Percentiles rank a stretch among this genome's conserved stretches.
phyloP scores from a whole-genome alignment of 2,888 invertebrate genomes.

The Colletes collaris region DNA sequence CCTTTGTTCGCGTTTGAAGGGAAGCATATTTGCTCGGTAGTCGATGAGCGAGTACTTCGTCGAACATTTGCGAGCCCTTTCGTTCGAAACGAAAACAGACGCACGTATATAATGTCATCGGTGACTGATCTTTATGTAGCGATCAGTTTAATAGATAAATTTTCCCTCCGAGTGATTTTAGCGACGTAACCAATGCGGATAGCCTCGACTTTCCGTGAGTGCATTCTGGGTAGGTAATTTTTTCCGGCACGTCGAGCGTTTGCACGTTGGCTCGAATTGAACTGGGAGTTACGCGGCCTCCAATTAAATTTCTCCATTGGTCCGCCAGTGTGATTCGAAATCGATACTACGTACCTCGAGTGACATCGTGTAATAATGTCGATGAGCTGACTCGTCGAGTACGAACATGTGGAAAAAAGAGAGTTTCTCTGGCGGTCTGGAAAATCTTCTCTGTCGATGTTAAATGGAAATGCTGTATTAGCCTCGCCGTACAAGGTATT shows the following conservation, averaged over 20 bases:
- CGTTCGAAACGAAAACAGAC: too few species aligned
- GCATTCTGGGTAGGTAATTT: slow-evolving; percentile 53
- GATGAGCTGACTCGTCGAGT: slow-evolving; percentile 64
- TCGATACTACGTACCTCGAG: slow-evolving; percentile 65
- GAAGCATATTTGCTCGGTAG: too few species aligned
- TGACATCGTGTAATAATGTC: slow-evolving; percentile 72
- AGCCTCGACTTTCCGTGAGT: slow-evolving; percentile 57
- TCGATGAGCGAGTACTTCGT: too few species aligned
- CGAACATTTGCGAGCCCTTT: too few species aligned
- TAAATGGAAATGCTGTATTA: slow-evolving; percentile 30
- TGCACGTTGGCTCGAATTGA: slow-evolving; percentile 68
- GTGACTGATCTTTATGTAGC: slow-evolving; percentile 42
- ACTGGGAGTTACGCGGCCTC: slow-evolving; percentile 73
- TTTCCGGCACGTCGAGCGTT: slow-evolving; percentile 58
- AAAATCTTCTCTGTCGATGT: slow-evolving; percentile 21
- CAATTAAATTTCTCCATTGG: slow-evolving; percentile 75
- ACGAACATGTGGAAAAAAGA: slow-evolving; percentile 24
- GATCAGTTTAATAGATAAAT: slow-evolving; percentile 62
- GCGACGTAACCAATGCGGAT: slow-evolving; percentile 43
- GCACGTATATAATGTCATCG: neutral
- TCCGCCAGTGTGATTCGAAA: slow-evolving; percentile 68
- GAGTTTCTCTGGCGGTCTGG: neutral
- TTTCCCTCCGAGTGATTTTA: slow-evolving; percentile 63
- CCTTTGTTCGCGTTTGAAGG: too few species aligned
- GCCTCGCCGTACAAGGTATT: neutral